phyloP scores from a whole-genome alignment of 2,888 invertebrate species.

The Nipponacmea schrenckii region DNA sequence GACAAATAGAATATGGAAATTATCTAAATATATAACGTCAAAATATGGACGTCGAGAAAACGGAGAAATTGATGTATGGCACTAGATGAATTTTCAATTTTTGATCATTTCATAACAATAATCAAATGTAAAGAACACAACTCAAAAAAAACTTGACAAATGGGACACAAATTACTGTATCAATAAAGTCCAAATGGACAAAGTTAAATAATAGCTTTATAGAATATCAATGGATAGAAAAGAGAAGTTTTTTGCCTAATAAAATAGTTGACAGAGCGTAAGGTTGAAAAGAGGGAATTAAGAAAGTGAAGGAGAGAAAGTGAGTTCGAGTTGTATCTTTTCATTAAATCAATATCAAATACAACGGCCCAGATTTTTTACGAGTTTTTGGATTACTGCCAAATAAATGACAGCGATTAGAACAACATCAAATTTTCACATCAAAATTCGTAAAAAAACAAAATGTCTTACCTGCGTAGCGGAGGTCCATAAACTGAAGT shows the following conservation, averaged over 20 bases:
- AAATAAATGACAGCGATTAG: background rate
- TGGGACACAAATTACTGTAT: no score
- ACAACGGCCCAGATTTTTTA: background rate
- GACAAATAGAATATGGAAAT: no score
- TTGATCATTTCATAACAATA: no score
- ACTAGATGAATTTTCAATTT: no score
- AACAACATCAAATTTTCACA: no score
- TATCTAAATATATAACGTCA: no score
- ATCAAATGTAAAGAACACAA: no score
- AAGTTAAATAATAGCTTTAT: background rate
- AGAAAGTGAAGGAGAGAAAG: background rate
- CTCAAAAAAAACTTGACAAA: no score
- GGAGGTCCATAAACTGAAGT: constrained; percentile 46
- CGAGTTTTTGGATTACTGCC: background rate
- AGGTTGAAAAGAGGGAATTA: background rate
- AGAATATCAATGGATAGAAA: background rate
- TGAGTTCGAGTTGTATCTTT: background rate
- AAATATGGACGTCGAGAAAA: no score
- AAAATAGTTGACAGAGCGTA: background rate
- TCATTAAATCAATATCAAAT: constrained; percentile 8
- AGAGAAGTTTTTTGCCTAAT: background rate
- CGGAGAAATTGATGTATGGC: no score
- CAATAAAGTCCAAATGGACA: background rate
- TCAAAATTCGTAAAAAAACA: constrained; percentile 9
- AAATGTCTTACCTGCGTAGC: constrained; percentile 45